Evolutionary conservation across 2,113 vertebrate genomes (phyloP).

Genomic region (Myrmecobius fasciatus): DNA sequence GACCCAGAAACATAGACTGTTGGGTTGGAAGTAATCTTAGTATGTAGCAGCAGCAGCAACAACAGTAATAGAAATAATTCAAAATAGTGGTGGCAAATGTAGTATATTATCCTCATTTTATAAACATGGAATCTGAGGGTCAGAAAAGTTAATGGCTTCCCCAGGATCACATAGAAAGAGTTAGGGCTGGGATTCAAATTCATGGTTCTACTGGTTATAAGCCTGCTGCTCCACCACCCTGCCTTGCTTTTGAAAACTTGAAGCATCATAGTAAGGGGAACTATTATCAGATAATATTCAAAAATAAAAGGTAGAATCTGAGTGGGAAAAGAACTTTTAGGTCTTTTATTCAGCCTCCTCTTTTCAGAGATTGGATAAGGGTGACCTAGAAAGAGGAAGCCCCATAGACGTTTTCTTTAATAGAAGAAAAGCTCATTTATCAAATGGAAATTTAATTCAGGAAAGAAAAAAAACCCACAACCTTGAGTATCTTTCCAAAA

Average conservation of each 20-base stretch:
- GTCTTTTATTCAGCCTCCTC: not conserved
- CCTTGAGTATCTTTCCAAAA: constrained; percentile 45
- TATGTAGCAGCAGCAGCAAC: not conserved
- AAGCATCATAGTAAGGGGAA: not conserved
- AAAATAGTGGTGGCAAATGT: not conserved
- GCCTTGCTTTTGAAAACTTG: not conserved
- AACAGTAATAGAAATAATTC: not conserved
- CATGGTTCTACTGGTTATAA: not conserved
- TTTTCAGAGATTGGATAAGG: not conserved
- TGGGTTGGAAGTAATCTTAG: not conserved
- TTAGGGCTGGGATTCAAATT: not conserved
- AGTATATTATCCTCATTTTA: not conserved
- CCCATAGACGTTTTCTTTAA: not conserved
- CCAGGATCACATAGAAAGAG: not conserved
- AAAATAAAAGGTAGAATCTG: not conserved
- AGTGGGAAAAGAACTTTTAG: not conserved
- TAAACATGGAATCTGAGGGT: not conserved
- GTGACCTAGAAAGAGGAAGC: not conserved
- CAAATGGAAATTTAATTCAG: constrained; percentile 8
- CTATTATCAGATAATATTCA: not conserved
- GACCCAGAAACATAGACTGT: not conserved
- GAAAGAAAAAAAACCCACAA: constrained; percentile 41
- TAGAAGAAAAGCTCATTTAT: constrained; percentile 41
- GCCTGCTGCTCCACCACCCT: not conserved
- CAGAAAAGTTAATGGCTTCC: not conserved